Conservation (phyloP, 2,888 invertebrate genomes). For the Strigamia maritima region DNA sequence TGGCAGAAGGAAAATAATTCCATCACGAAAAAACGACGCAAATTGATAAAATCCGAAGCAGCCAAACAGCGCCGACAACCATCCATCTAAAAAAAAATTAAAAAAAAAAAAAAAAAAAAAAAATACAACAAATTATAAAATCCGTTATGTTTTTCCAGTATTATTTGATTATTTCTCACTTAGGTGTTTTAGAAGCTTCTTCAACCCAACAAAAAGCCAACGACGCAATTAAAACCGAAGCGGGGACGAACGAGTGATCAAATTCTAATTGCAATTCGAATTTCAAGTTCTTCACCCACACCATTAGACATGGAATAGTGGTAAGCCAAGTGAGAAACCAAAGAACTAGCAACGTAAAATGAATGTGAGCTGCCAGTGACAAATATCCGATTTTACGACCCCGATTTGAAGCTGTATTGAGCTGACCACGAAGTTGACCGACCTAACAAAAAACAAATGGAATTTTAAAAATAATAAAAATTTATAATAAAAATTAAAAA, state of each 20-base stretch:
- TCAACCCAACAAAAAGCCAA: not conserved
- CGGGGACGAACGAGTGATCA: slow-evolving; percentile 63
- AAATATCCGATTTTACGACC: not conserved
- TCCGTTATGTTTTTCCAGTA: not conserved
- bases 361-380: not conserved
- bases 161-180: not conserved
- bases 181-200: not conserved
- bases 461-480: too few relatives aligned
- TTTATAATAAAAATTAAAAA: not conserved
- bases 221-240: slow-evolving; percentile 58
- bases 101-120: not conserved
- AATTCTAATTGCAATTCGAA: slow-evolving; percentile 59
- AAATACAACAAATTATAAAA: not conserved
- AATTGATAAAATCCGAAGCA: not conserved
- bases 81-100: not conserved
- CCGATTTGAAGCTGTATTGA: not conserved
- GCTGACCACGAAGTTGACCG: not conserved
- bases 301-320: slow-evolving; percentile 64
- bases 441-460: too few relatives aligned
- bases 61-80: not conserved
- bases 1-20: not conserved
- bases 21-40: not conserved
- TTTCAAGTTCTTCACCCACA: slow-evolving; percentile 76
- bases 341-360: not conserved
- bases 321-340: not conserved